Conservation (phyloP, 2,888 invertebrate genomes). For the Tinea semifulvella region DNA sequence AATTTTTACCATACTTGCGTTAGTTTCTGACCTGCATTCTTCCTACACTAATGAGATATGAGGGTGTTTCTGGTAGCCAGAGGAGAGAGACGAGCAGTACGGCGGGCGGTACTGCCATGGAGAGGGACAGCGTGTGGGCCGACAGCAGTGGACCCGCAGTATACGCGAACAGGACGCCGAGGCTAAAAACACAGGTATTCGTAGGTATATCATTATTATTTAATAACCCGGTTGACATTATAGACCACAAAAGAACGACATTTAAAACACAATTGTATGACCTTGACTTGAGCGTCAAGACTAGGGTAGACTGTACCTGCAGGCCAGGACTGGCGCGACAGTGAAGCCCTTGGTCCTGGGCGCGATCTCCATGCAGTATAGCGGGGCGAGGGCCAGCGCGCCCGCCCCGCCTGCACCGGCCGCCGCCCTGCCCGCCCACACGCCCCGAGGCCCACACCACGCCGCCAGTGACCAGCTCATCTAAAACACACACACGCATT, state of each 20-base stretch:
- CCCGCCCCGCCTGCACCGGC: slow-evolving; percentile 58
- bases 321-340: slow-evolving; percentile 51
- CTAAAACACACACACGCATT: too few species aligned
- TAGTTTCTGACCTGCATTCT: slow-evolving; percentile 40
- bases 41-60: slow-evolving; percentile 51
- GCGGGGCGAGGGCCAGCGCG: slow-evolving; percentile 42
- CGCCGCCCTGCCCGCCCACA: slow-evolving; percentile 53
- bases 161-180: slow-evolving; percentile 53
- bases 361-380: slow-evolving; percentile 57
- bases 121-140: slow-evolving; percentile 45
- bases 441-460: slow-evolving; percentile 49
- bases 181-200: slow-evolving; percentile 39
- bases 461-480: slow-evolving; percentile 55
- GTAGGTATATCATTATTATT: too few species aligned
- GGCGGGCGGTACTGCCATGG: slow-evolving; percentile 45
- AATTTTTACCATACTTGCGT: too few species aligned
- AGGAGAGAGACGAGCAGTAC: slow-evolving; percentile 43
- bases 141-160: slow-evolving; percentile 49
- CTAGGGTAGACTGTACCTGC: too few species aligned
- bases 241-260: too few species aligned
- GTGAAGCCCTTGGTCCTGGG: slow-evolving; percentile 48
- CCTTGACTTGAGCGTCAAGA: too few species aligned
- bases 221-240: too few species aligned
- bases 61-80: slow-evolving; percentile 57
- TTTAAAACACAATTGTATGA: too few species aligned